A percentile compares a stretch with the other conserved stretches of the same genome.
Conservation (phyloP, 2,888 invertebrate species). For the Acholoe squamosa region DNA sequence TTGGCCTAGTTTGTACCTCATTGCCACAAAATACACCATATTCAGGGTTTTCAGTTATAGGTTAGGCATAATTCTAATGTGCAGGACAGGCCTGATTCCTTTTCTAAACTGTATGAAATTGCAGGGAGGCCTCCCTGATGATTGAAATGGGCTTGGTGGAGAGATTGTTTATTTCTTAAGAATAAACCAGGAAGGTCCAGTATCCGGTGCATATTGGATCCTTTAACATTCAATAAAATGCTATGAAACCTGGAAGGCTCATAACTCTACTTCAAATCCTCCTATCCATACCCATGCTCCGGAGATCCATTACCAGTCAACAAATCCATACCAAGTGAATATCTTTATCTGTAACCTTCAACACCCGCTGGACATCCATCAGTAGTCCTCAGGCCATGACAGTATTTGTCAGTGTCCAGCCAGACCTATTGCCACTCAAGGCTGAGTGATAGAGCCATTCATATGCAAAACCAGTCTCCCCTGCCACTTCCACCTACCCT, state of each 20-base stretch:
- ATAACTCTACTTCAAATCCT: neutral
- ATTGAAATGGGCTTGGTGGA: no score
- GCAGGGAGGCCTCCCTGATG: no score
- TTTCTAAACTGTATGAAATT: no score
- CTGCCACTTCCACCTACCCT: neutral
- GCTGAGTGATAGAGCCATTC: neutral
- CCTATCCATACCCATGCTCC: neutral
- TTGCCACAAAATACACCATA: no score
- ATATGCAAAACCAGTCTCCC: conserved; percentile 18
- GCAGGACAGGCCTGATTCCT: no score
- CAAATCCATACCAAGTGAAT: neutral
- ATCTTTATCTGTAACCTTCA: neutral
- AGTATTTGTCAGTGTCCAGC: conserved; percentile 1
- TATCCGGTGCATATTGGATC: no score
- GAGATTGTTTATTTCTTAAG: no score
- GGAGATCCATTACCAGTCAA: neutral
- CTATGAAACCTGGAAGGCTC: neutral
- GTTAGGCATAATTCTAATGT: no score
- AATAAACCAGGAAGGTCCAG: no score
- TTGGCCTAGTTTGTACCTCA: no score
- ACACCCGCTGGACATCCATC: neutral
- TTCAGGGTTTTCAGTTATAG: no score
- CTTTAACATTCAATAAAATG: no score
- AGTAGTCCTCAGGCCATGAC: neutral
- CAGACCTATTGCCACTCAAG: neutral